Percentiles rank a stretch among this genome's conserved stretches.
phyloP scores from a whole-genome alignment of 2,797 vertebrate genomes.

The Argya squamiceps region DNA sequence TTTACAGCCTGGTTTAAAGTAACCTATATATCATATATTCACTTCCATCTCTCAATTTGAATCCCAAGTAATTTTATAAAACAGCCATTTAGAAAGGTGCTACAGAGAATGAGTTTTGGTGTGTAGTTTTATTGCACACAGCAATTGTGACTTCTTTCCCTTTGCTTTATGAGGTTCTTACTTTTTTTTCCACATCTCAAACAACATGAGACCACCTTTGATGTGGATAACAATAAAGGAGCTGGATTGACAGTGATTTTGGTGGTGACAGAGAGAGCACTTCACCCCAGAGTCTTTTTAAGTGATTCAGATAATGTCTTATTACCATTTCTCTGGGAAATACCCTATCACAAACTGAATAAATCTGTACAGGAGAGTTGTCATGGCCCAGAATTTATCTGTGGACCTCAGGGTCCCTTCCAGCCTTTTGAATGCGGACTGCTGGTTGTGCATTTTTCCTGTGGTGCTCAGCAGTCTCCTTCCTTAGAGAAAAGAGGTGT shows the following conservation, averaged over 20 bases:
- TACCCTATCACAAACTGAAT: not conserved
- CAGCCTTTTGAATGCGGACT: not conserved
- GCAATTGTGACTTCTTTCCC: not conserved
- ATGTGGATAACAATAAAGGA: not conserved
- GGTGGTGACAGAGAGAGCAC: accelerated
- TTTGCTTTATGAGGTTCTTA: not conserved
- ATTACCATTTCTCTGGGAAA: not conserved
- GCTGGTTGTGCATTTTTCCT: not conserved
- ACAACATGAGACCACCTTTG: not conserved
- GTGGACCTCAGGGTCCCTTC: not conserved
- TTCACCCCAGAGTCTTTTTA: not conserved
- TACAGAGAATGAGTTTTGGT: not conserved
- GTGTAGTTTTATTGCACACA: not conserved
- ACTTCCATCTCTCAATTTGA: not conserved
- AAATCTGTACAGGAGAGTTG: not conserved
- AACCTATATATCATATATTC: not conserved
- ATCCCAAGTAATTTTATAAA: not conserved
- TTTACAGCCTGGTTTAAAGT: not conserved
- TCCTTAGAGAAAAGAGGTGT: not conserved
- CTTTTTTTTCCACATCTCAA: not conserved
- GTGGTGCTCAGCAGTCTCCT: not conserved
- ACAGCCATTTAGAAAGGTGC: not conserved
- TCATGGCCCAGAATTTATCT: not conserved
- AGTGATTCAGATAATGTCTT: not conserved
- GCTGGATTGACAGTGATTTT: not conserved